Evolutionary conservation across 2,797 vertebrate species (phyloP), one percentile per base, ranked within the genome.

Genomic region (Sitta carolinensis): DNA sequence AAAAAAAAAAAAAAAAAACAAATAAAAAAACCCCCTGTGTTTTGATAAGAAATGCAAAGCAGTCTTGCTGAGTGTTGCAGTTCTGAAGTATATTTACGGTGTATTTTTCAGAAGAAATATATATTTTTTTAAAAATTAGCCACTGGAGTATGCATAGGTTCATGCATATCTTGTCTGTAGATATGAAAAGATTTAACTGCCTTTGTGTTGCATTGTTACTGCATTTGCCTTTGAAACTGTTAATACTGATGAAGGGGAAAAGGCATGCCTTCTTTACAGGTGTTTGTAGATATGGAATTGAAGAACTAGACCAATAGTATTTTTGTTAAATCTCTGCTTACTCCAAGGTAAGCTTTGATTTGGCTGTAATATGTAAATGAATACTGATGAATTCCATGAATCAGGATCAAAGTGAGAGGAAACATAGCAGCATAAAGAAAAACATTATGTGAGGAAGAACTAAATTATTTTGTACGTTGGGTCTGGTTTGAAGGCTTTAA

Each of bases 271-370:
- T 92, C 89, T 90, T 5, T 66, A 57, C 47, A 86, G 12, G 15
- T 74, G 18, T 67, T 87, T 78, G n/a, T 75, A 85, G 66, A 66
- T 81, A 48, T 7, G 18, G 30, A 51, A 59, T 83, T 80, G 16
- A 80, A 64, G 74, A 77, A 40, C 15, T 64, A 40, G 55, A 84
- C 47, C 14, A 88, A 3, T 17, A 57, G 22, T 54, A 5, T 59
- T 76, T 69, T 26, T 70, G 12, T 68, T 77, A 58, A 87, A 75
- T 74, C 47, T 51, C 9, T 15, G 27, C 30, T 91, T 87, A 68
- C 21, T 95, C 32, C 36, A 55, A 68, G 75, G 45, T 27, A 89
- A 68, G 72, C 51, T 89, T 91, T 94, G 79, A 75, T 91, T 95
- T 81, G 36, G 5, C 15, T 87, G 12, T 87, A 62, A 75, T 83